These are phyloP conservation scores for Triplophysa bombifrons DNA, from an alignment of 2,797 vertebrate genomes.

Conservation along the genomic window DNA sequence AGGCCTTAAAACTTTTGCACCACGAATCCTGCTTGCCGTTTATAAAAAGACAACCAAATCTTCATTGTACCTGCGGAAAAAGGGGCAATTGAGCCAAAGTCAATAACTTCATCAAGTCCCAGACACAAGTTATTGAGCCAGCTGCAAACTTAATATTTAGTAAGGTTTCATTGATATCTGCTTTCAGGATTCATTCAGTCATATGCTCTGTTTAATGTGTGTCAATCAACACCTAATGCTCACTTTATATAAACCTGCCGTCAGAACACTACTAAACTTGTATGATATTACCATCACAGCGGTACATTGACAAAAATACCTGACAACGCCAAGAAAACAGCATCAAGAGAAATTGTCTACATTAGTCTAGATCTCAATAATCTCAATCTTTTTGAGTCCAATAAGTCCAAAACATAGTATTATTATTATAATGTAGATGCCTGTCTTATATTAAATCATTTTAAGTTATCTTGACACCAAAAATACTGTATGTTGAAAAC, in stretches of 20 bases:
- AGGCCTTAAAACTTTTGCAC: neutral
- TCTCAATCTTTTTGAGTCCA: too few relatives aligned
- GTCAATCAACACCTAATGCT: slow-evolving; percentile 9
- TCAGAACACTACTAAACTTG: neutral
- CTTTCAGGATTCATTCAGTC: neutral
- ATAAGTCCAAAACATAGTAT: too few relatives aligned
- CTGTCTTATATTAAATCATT: too few relatives aligned
- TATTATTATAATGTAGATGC: too few relatives aligned
- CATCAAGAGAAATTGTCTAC: too few relatives aligned
- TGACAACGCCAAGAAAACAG: too few relatives aligned
- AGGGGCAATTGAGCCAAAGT: neutral
- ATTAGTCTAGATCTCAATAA: too few relatives aligned
- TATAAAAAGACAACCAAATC: slow-evolving; percentile 7
- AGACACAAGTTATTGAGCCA: neutral
- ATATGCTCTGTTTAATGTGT: neutral
- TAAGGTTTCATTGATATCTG: neutral
- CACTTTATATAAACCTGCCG: neutral
- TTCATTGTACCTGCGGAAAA: neutral
- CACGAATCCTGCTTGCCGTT: neutral
- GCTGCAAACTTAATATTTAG: neutral
- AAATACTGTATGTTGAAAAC: neutral
- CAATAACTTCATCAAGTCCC: slow-evolving; percentile 6
- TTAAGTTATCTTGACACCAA: too few relatives aligned
- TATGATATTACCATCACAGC: neutral
- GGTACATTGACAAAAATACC: too few relatives aligned